A percentile compares a stretch with the other conserved stretches of the same genome.
Conservation (phyloP, 1,140 invertebrate species). For the Idris sp. region DNA sequence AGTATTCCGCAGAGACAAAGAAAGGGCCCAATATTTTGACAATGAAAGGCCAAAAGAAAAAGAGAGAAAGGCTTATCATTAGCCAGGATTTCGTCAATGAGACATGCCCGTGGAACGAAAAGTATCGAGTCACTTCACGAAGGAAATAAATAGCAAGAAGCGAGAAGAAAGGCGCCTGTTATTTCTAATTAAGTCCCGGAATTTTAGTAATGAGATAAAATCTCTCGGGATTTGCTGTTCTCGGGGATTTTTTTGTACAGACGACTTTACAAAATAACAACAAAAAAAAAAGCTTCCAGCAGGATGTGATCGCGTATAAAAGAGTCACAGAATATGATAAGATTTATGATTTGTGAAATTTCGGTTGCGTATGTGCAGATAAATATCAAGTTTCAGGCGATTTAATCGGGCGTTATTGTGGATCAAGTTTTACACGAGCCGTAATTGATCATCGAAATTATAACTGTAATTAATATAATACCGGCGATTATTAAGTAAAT, state of each 20-base stretch:
- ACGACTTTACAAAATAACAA: neutral
- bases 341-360: conserved; percentile 38
- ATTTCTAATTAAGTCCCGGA: conserved; percentile 63
- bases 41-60: conserved; percentile 47
- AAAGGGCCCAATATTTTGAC: conserved; percentile 28
- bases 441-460: conserved; percentile 35
- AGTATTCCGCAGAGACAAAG: conserved; percentile 19
- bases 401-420: conserved; percentile 17
- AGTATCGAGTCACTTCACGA: conserved; percentile 22
- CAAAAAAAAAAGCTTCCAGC: conserved; percentile 9
- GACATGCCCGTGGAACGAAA: conserved; percentile 31
- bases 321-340: conserved; percentile 23
- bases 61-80: conserved; percentile 35
- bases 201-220: conserved; percentile 62
- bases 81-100: conserved; percentile 40
- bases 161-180: conserved; percentile 61
- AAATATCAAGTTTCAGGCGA: conserved; percentile 16
- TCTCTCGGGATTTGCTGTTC: conserved; percentile 17
- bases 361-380: conserved; percentile 18
- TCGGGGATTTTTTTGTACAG: conserved; percentile 3
- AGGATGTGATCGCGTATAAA: conserved; percentile 12
- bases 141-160: conserved; percentile 47
- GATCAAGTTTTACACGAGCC: conserved; percentile 18
- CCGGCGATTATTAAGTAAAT: conserved; percentile 15
- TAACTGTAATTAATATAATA: conserved; percentile 31